Base-by-base conservation (phyloP, 2,888 invertebrate species). In the Dysmachus trigonus region DNA sequence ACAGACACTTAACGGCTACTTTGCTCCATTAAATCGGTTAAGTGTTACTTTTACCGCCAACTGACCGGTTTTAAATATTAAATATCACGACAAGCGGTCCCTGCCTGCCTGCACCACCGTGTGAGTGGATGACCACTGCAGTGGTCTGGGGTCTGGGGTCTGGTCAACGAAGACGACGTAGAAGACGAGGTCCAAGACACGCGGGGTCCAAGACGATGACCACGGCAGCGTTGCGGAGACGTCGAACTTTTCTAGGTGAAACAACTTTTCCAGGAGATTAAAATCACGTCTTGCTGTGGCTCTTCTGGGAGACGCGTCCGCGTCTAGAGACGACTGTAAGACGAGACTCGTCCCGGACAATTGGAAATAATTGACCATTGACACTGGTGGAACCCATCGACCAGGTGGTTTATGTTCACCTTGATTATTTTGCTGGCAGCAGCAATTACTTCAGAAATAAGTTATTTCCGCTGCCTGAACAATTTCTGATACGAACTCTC, bases 61-160 rank as follows among this genome's bases (percentile, higher is more conserved):
- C 76, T 76, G 18, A 76, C 76, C 41, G 41, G 76, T 76, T 76
- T 76, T 35, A 38, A 76, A 76, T 76, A 76, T 76, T 76, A 76
- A 76, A 76, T 76, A 76, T 76, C 38, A 76, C 38, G 38, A 33
- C n/a, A 76, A 35, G 76, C 22, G 35, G 76, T 76, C 35, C 22
- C 76, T 35, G 35, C 15, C 76, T 35, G 35, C 15, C 22, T 76
- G 22, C 22, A 76, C 38, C 35, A 22, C n/a, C n/a, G n/a, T n/a
- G 53, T 22, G 22, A 53, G 22, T 18, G 53, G 10, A 53, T 53
- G 53, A 53, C 53, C 53, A 53, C 53, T 22, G 53, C 53, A 53
- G 1, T 18, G 22, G 18, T 53, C 47, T 47, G 47, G 38, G 38
- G 31, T 31, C 31, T 31, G 3, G 51, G 18, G 15, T 51, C 51